Evolutionary conservation across 2,888 invertebrate species (phyloP), one percentile per base, ranked within the genome.

Genomic region (Cerceris ruficornis): DNA sequence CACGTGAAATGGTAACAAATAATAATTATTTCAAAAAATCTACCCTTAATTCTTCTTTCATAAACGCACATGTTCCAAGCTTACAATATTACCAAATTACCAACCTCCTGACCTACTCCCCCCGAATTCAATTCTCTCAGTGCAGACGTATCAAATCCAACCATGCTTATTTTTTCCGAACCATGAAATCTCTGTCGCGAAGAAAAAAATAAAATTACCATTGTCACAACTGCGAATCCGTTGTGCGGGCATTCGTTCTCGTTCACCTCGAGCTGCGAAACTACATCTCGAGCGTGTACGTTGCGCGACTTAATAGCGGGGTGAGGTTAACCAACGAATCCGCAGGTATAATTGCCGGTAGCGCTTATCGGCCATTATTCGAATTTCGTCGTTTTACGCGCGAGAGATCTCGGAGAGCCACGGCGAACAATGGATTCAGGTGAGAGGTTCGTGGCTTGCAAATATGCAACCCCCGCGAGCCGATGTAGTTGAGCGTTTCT

Each of bases 331-430:
- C 64, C 50, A 14, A 7, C 17, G 8, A 58, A 49, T 49, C 50
- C 70, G 49, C 70, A 49, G 70, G 70, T 64, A 66, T 58, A 69
- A 73, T 73, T 58, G 59, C 55, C 55, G 28, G 43, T 69, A 62
- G 61, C 49, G 62, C 17, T 55, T 57, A 73, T 69, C 55, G 73
- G 46, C 58, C 57, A 52, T 73, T 69, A 73, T 69, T 69, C 66
- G 58, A 58, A 71, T 65, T 70, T 71, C 42, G 15, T 39, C 62
- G 62, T 62, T 57, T 73, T 17, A 39, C 52, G 58, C 52, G 43
- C 9, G 15, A 11, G 66, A 54, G 57, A 66, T 57, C 55, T 39
- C 49, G 5, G 11, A 39, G 11, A 41, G 17, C 14, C 55, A 13
- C 39, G 28, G 13, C 9, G 66, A 65, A 59, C 59, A 52, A 62